Evolutionary conservation across 2,797 vertebrate genomes (phyloP).

Genomic region (Mycteria americana): DNA sequence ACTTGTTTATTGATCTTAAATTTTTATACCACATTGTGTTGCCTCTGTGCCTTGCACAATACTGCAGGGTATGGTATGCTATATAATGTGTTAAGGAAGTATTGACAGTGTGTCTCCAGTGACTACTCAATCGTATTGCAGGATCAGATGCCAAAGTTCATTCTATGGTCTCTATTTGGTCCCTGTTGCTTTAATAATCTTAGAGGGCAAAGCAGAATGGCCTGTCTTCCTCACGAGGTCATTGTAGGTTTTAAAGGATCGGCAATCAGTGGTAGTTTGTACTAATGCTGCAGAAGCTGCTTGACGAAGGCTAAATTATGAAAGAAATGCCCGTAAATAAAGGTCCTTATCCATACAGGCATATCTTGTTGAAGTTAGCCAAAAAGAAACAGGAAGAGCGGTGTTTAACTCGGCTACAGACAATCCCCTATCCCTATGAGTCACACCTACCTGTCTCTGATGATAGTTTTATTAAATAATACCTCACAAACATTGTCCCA

Average conservation of each 20-base stretch:
- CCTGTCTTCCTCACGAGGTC: neutral
- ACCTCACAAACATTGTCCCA: neutral
- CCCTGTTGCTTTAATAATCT: neutral
- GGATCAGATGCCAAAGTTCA: neutral
- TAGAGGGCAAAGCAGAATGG: neutral
- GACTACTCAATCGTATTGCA: rapidly evolving
- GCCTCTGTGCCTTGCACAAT: neutral
- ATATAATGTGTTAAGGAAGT: neutral
- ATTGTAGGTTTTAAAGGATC: neutral
- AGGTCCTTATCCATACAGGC: neutral
- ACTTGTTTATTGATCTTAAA: neutral
- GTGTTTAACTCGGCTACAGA: neutral
- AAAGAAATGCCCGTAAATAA: neutral
- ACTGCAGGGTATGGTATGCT: neutral
- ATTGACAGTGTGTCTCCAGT: neutral
- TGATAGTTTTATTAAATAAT: neutral
- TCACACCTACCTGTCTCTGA: neutral
- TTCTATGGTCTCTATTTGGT: neutral
- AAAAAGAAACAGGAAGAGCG: neutral
- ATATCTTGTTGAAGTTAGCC: neutral
- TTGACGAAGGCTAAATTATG: neutral
- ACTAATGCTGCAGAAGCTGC: neutral
- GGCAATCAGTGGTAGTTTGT: neutral
- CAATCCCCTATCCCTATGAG: neutral
- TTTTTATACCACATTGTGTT: neutral